Conservation (phyloP, 2,888 invertebrate species). For the Amaurobius ferox region DNA sequence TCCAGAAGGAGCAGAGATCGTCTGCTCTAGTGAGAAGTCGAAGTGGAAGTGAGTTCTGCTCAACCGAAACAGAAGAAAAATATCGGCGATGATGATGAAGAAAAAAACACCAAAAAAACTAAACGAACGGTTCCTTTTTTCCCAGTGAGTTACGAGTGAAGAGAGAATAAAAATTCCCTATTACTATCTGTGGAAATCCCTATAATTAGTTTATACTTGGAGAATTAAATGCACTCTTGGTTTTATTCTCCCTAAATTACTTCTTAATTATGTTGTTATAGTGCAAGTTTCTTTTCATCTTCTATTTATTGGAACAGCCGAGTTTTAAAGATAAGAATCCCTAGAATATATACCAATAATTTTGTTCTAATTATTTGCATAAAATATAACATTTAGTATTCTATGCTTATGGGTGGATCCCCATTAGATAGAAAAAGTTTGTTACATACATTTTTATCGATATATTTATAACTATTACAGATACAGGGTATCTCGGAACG, state of each 20-base stretch:
- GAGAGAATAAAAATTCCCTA: slow-evolving; percentile 13
- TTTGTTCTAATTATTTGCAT: no score
- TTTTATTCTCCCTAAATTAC: background rate
- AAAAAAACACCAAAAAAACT: slow-evolving; percentile 32
- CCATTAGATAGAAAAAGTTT: no score
- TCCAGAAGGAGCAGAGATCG: background rate
- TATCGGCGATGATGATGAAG: slow-evolving; percentile 32
- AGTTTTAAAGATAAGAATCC: no score
- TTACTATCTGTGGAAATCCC: slow-evolving; percentile 35
- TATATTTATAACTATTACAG: no score
- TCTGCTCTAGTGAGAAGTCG: slow-evolving; percentile 49
- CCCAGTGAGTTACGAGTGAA: slow-evolving; percentile 22
- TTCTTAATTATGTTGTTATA: slow-evolving; percentile 3
- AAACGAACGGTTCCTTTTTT: slow-evolving; percentile 5
- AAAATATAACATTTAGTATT: no score
- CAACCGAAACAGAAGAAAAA: slow-evolving; percentile 35
- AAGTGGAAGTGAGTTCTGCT: slow-evolving; percentile 56
- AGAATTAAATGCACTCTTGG: background rate
- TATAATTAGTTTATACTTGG: slow-evolving; percentile 3
- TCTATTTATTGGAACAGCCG: no score
- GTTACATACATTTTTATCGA: no score
- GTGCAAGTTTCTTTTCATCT: no score
- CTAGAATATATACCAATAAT: no score
- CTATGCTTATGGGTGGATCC: no score
- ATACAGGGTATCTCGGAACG: no score